Evolutionary conservation across 2,113 vertebrate species (phyloP).

Genomic region (Antechinus stuartii): DNA sequence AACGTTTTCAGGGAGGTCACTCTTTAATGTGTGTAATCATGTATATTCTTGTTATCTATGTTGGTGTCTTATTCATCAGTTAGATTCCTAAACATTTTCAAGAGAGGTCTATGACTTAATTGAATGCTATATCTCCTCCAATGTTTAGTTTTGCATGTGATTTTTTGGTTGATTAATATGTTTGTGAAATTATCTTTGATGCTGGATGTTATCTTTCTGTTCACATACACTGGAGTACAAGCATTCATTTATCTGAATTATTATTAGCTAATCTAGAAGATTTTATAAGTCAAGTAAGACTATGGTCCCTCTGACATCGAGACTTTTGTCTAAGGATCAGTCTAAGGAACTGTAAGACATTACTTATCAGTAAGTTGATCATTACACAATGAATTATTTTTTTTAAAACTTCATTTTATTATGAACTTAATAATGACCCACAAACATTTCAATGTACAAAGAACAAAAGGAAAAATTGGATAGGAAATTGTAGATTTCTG

Average conservation of each 20-base stretch:
- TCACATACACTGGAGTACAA: background rate
- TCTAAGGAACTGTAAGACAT: background rate
- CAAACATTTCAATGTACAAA: background rate
- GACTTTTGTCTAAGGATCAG: background rate
- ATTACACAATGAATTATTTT: background rate
- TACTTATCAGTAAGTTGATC: background rate
- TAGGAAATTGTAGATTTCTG: background rate
- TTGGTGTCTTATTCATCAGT: background rate
- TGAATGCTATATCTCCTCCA: background rate
- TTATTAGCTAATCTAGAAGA: background rate
- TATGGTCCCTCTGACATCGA: background rate
- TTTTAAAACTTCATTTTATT: background rate
- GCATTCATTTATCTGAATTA: background rate
- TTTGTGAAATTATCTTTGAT: background rate
- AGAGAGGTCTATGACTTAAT: background rate
- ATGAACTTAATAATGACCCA: background rate
- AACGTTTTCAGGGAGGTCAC: background rate
- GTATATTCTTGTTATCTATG: background rate
- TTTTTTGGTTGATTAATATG: background rate
- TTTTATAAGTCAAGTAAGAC: background rate
- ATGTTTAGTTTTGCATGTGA: background rate
- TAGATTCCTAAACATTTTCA: background rate
- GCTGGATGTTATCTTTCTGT: background rate
- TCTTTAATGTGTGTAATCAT: background rate
- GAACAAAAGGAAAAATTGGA: background rate